phyloP scores from a whole-genome alignment of 2,113 vertebrate species.

The Lepus americanus region DNA sequence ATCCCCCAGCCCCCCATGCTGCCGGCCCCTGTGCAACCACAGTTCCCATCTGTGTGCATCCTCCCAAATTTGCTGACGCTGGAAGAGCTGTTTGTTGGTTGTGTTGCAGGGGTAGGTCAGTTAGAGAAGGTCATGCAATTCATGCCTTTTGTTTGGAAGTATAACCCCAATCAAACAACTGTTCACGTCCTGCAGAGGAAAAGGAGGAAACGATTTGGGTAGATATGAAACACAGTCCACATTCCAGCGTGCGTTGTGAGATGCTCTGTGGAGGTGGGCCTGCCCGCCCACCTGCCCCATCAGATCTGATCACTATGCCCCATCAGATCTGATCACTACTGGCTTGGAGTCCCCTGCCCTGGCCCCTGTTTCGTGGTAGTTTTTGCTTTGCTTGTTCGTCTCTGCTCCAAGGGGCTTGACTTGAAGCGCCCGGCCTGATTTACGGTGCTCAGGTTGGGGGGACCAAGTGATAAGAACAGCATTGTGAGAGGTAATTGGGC shows the following conservation, averaged over 20 bases:
- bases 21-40: not conserved
- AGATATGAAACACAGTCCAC: slow-evolving; percentile 41
- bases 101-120: not conserved
- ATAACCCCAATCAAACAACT: slow-evolving; percentile 27
- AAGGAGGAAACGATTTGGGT: slow-evolving; percentile 52
- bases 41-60: not conserved
- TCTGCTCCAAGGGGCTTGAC: not conserved
- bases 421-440: slow-evolving; percentile 64
- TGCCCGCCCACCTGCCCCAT: not conserved
- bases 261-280: not conserved
- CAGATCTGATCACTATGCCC: slow-evolving; percentile 41
- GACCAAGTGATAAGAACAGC: slow-evolving; percentile 33
- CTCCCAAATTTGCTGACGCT: slow-evolving; percentile 24
- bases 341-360: slow-evolving; percentile 10
- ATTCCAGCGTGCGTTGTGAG: not conserved
- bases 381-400: not conserved
- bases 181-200: slow-evolving; percentile 26
- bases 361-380: not conserved
- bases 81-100: not conserved
- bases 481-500: slow-evolving; percentile 66
- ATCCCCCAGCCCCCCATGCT: not conserved
- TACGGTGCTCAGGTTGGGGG: slow-evolving; percentile 61
- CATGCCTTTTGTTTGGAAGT: slow-evolving; percentile 48
- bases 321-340: slow-evolving; percentile 37
- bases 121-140: slow-evolving; percentile 44